Conservation (phyloP, 2,797 vertebrate species). For the Coendou prehensilis region DNA sequence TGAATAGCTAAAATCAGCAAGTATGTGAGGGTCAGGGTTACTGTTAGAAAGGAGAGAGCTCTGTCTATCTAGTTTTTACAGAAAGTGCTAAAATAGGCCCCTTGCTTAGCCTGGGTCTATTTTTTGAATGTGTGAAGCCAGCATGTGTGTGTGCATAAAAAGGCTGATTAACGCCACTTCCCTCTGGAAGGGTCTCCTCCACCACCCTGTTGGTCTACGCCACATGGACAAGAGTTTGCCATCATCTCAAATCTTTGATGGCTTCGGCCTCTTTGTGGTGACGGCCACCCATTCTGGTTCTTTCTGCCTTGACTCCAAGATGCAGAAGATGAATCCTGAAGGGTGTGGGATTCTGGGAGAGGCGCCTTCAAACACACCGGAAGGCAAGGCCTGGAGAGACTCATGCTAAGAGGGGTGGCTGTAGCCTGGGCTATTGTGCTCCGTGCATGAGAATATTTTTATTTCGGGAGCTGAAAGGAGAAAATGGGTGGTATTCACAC, state of each 20-base stretch:
- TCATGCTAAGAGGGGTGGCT: constrained; percentile 46
- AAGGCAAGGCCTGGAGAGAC: constrained; percentile 55
- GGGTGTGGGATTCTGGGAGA: neutral
- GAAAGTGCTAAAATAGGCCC: constrained; percentile 69
- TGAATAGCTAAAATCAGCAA: neutral
- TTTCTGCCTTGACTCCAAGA: neutral
- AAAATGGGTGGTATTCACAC: neutral
- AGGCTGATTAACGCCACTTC: constrained; percentile 67
- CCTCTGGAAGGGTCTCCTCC: constrained; percentile 25
- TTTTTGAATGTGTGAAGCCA: constrained; percentile 79
- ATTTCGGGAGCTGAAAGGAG: constrained; percentile 64
- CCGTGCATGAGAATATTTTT: constrained; percentile 75
- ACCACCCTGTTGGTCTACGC: neutral
- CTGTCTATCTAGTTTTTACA: constrained; percentile 60
- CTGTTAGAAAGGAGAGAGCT: constrained; percentile 10
- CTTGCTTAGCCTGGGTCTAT: constrained; percentile 61
- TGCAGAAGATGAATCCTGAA: neutral
- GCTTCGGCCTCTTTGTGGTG: neutral
- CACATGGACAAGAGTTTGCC: neutral
- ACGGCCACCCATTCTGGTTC: neutral
- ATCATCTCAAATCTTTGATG: neutral
- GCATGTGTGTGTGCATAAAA: constrained; percentile 81
- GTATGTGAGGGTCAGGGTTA: neutral
- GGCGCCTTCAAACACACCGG: constrained; percentile 53
- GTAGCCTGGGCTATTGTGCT: constrained; percentile 27